phyloP scores from a whole-genome alignment of 2,113 vertebrate species.

The Numenius arquata region DNA sequence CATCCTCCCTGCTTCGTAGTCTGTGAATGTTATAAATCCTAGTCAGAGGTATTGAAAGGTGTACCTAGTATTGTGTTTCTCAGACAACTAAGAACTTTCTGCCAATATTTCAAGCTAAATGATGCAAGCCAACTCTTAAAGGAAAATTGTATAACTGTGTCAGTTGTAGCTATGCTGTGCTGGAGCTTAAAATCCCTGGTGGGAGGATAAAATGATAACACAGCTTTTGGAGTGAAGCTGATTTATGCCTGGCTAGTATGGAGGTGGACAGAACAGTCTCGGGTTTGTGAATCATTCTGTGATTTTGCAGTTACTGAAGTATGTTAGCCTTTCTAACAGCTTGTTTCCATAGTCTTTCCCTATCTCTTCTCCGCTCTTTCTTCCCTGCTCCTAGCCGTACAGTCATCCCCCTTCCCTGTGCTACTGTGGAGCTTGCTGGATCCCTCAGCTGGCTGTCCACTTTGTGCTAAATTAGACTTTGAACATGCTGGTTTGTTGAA shows the following conservation, averaged over 20 bases:
- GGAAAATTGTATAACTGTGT: not conserved
- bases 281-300: not conserved
- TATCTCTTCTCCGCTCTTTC: not conserved
- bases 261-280: not conserved
- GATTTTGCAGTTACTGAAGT: not conserved
- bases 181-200: not conserved
- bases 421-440: not conserved
- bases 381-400: not conserved
- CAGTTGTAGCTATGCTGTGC: not conserved
- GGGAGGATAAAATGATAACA: not conserved
- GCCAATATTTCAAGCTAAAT: not conserved
- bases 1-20: not conserved
- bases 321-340: not conserved
- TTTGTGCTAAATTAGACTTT: not conserved
- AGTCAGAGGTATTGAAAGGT: not conserved
- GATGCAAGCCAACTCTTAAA: not conserved
- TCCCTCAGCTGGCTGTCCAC: not conserved
- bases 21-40: not conserved
- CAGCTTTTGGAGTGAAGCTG: not conserved
- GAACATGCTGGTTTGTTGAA: not conserved
- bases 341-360: not conserved
- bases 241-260: not conserved
- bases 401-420: not conserved
- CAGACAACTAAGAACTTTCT: not conserved
- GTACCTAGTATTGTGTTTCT: not conserved